Conservation (phyloP, 2,113 vertebrate genomes). For the Tychaedon coryphoeus region DNA sequence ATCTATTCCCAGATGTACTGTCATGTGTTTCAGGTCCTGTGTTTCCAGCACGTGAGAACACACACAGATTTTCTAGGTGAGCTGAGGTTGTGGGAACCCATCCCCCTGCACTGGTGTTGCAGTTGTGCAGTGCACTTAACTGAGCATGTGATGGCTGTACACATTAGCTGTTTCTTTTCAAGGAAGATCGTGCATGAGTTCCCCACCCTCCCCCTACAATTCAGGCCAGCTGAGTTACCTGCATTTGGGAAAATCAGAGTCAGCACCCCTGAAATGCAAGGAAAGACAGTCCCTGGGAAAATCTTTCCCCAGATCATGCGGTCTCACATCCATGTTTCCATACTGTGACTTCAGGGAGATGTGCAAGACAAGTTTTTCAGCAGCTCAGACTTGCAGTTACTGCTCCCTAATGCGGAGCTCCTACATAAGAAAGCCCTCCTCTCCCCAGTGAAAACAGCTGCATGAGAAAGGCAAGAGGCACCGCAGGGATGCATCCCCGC, state of each 20-base stretch:
- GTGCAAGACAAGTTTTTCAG: neutral
- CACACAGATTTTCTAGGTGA: neutral
- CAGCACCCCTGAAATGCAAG: neutral
- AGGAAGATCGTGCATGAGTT: neutral
- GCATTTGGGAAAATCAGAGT: neutral
- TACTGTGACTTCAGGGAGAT: neutral
- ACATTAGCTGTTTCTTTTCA: neutral
- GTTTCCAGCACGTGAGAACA: neutral
- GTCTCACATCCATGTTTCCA: neutral
- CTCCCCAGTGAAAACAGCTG: neutral
- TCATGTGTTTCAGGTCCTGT: neutral
- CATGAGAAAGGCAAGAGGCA: neutral
- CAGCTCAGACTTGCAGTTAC: neutral
- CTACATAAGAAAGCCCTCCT: neutral
- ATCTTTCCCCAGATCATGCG: neutral
- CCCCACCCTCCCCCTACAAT: neutral
- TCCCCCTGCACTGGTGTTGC: neutral
- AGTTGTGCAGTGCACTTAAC: neutral
- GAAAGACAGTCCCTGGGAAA: neutral
- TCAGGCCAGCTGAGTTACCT: neutral
- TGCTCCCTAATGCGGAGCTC: neutral
- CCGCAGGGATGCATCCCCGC: rapidly evolving
- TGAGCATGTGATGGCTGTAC: neutral
- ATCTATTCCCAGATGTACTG: neutral
- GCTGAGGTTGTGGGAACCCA: neutral